phyloP scores from a whole-genome alignment of 2,113 vertebrate species.

The Donacobius atricapilla region DNA sequence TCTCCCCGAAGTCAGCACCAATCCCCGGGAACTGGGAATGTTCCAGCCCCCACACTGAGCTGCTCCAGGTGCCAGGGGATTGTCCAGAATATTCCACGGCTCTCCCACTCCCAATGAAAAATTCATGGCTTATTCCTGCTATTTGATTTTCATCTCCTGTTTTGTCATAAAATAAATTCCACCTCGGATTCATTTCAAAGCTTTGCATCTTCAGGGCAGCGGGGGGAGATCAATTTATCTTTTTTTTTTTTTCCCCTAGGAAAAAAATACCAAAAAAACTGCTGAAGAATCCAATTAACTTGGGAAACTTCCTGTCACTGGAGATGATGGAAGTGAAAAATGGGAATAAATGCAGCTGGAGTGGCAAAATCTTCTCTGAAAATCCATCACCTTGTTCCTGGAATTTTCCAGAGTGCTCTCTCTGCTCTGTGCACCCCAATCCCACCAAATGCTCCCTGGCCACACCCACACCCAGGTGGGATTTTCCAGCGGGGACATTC shows the following conservation, averaged over 20 bases:
- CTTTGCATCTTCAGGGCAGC: background rate
- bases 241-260: background rate
- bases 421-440: too few relatives aligned
- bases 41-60: rapidly evolving
- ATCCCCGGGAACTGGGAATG: rapidly evolving
- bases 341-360: background rate
- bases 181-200: background rate
- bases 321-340: background rate
- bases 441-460: rapidly evolving
- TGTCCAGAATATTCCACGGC: background rate
- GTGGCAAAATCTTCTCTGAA: background rate
- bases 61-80: background rate
- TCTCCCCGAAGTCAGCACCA: rapidly evolving
- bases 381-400: background rate
- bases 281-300: background rate
- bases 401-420: background rate
- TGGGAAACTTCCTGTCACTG: background rate
- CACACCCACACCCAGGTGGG: background rate
- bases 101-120: background rate
- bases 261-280: background rate
- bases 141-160: constrained; percentile 9
- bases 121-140: background rate
- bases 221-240: background rate
- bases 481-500: background rate
- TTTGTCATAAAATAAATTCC: constrained; percentile 34